Evolutionary conservation across 2,113 vertebrate genomes (phyloP), one percentile per base, ranked within the genome.

Genomic region (Pogonocichla stellata): DNA sequence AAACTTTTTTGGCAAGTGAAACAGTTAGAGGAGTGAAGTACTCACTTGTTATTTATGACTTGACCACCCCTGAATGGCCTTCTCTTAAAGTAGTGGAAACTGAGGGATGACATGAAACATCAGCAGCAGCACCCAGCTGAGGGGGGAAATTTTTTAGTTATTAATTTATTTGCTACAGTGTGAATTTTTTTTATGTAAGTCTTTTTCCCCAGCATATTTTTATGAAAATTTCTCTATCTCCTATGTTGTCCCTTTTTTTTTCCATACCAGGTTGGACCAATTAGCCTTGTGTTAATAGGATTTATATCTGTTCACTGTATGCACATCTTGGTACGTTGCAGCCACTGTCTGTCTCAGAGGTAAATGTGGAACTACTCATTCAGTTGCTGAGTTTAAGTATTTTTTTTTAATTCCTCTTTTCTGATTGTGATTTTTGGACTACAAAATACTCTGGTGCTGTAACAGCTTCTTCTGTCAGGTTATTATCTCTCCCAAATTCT

Each of bases 251-350:
- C 8, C 12, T 80, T 42, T 42, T 90, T 77, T 82, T 58, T 60
- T 19, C 34, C 26, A 33, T 93, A 7, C 83, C 60, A 99, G 98
- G 78, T 99, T 61, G 98, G 99, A 87, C 98, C 99, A 45, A 87
- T 99, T 92, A 99, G 98, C 97, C 98, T 99, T 93, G 95, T 99
- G 65, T 80, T 99, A 95, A 98, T 99, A 97, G 99, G 98, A 73
- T 77, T 99, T 87, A 93, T 99, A 91, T 99, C 98, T 77, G 97
- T 98, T 89, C 98, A 99, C 79, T 99, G 98, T 97, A 99, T 99
- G 99, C 98, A 99, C 97, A 98, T 99, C 94, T 97, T 99, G 97
- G 98, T 99, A 95, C 98, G 96, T 92, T 99, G 98, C 98, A 99
- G 98, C 97, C 98, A 98, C 93, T 98, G 95, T 94, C 97, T 99